A percentile compares a stretch with the other conserved stretches of the same genome.
Evolutionary conservation across 2,797 vertebrate genomes (phyloP).

Genomic region (Dipus sagitta): DNA sequence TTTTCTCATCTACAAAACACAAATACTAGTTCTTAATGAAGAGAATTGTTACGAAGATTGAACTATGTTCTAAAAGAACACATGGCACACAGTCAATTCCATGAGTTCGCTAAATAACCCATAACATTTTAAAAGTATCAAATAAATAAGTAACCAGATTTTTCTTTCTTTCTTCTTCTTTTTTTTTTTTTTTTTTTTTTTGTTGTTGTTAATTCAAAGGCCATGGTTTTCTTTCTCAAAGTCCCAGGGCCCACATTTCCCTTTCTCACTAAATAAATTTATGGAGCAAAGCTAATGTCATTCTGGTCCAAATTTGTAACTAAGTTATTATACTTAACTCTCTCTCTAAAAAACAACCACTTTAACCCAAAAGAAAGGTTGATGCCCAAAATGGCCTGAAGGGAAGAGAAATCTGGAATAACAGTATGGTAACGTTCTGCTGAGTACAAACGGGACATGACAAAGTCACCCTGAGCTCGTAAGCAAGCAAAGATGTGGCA

Average conservation of each 20-base stretch:
- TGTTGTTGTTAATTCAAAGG: background rate
- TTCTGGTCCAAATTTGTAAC: background rate
- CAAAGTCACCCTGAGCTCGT: background rate
- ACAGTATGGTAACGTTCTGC: background rate
- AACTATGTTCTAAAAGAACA: background rate
- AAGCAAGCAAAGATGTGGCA: background rate
- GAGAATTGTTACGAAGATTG: background rate
- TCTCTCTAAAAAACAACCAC: background rate
- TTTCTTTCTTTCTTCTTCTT: background rate
- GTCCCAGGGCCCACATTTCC: background rate
- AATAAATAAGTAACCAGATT: background rate
- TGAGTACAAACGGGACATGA: background rate
- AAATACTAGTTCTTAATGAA: background rate
- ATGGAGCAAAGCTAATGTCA: background rate
- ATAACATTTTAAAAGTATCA: slow-evolving; percentile 23
- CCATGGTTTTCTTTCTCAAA: background rate
- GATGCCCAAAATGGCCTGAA: background rate
- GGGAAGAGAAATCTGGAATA: background rate
- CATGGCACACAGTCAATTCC: background rate
- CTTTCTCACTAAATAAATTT: background rate
- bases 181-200: background rate
- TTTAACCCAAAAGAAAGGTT: background rate
- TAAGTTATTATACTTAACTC: background rate
- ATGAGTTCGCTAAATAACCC: slow-evolving; percentile 16
- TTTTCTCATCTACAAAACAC: background rate